phyloP scores from a whole-genome alignment of 2,113 vertebrate genomes.

The Rhizomys pruinosus region DNA sequence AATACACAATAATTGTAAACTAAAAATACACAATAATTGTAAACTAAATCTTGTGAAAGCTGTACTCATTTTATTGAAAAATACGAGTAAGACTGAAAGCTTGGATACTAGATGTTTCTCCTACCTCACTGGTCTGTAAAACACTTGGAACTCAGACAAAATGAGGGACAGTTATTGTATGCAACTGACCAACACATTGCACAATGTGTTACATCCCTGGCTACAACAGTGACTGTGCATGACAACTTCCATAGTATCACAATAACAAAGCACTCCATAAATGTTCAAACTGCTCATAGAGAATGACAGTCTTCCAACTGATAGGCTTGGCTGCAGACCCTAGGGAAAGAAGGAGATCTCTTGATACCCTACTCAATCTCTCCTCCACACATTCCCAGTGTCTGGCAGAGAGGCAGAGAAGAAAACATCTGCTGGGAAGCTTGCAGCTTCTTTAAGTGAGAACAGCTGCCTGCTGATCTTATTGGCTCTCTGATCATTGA shows the following conservation, averaged over 20 bases:
- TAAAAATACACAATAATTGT: not conserved
- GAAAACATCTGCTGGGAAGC: not conserved
- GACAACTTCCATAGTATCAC: not conserved
- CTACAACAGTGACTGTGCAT: not conserved
- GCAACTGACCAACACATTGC: not conserved
- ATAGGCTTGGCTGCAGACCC: not conserved
- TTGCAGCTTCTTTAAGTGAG: not conserved
- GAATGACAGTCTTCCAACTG: not conserved
- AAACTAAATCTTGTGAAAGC: conserved; percentile 11
- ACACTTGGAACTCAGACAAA: not conserved
- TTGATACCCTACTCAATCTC: not conserved
- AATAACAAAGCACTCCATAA: not conserved
- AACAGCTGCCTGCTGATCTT: not conserved
- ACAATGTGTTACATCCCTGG: not conserved
- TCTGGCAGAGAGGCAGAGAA: not conserved
- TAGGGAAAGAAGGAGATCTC: not conserved
- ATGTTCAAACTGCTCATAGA: not conserved
- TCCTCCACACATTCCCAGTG: not conserved
- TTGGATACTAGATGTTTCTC: not conserved
- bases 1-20: not conserved
- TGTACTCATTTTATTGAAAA: not conserved
- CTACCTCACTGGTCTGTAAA: not conserved
- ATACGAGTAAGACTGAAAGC: not conserved
- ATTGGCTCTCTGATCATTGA: not conserved
- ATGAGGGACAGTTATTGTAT: not conserved